A percentile compares a stretch with the other conserved stretches of the same genome.
These are phyloP conservation scores for Odontocerum albicorne DNA, from an alignment of 2,888 invertebrate species.

Conservation along the genomic window DNA sequence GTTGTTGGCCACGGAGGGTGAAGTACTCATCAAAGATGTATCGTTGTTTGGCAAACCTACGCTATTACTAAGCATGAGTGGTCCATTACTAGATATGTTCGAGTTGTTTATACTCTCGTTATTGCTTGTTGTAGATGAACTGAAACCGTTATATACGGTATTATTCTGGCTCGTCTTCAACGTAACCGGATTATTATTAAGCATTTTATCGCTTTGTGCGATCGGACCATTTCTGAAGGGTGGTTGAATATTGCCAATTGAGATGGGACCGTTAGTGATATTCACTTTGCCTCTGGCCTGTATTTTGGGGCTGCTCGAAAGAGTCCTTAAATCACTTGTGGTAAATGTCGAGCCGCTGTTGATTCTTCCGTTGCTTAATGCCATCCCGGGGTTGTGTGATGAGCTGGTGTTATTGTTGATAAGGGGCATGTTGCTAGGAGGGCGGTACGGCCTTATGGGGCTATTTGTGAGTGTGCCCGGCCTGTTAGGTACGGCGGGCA, in stretches of 20 bases:
- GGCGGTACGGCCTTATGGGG: slow-evolving; percentile 19
- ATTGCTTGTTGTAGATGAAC: too few relatives aligned
- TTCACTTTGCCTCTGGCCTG: slow-evolving; percentile 6
- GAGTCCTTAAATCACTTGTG: too few relatives aligned
- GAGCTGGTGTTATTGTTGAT: slow-evolving; percentile 11
- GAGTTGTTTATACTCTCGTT: too few relatives aligned
- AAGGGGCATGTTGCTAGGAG: slow-evolving; percentile 20
- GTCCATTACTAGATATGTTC: too few relatives aligned
- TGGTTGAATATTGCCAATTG: slow-evolving; percentile 11
- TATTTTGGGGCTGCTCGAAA: slow-evolving; percentile 13
- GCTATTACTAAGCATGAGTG: too few relatives aligned
- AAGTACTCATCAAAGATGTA: too few relatives aligned
- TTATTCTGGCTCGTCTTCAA: too few relatives aligned
- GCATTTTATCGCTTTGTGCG: slow-evolving; percentile 1
- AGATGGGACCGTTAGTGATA: slow-evolving; percentile 18
- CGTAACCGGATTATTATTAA: slow-evolving; percentile 9
- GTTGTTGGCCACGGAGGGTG: slow-evolving; percentile 32
- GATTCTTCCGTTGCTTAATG: slow-evolving; percentile 12
- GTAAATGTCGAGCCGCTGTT: slow-evolving; percentile 1
- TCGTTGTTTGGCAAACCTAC: too few relatives aligned
- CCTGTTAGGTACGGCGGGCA: slow-evolving; percentile 17
- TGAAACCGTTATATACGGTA: too few relatives aligned
- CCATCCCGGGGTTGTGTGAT: not conserved
- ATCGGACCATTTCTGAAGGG: slow-evolving; percentile 3
- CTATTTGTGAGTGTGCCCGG: slow-evolving; percentile 15